phyloP scores from a whole-genome alignment of 2,888 invertebrate genomes.

The Pammene fasciana region DNA sequence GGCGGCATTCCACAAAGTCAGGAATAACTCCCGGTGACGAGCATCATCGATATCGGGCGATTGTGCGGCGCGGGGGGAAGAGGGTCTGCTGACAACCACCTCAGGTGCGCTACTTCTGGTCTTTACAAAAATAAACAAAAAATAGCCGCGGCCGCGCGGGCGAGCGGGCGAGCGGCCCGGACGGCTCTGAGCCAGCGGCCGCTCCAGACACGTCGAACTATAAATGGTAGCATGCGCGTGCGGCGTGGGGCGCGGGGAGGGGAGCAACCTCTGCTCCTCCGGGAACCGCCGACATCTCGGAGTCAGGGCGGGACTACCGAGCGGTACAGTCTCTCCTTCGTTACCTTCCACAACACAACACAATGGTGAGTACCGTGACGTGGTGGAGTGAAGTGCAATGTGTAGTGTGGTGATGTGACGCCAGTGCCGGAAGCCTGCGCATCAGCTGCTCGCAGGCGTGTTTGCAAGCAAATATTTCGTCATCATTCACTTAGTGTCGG shows the following conservation, averaged over 20 bases:
- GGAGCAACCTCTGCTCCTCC: slow-evolving; percentile 59
- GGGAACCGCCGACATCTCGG: slow-evolving; percentile 67
- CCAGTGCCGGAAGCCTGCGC: slow-evolving; percentile 48
- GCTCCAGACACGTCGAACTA: slow-evolving; percentile 72
- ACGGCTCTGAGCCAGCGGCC: slow-evolving; percentile 67
- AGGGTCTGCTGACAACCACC: slow-evolving; percentile 13
- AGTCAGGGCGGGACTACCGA: slow-evolving; percentile 82
- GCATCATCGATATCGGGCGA: slow-evolving; percentile 31
- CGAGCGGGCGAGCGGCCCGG: slow-evolving; percentile 56
- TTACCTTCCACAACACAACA: slow-evolving; percentile 76
- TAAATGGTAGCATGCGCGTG: slow-evolving; percentile 71
- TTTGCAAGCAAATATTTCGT: neutral
- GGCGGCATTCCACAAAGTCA: slow-evolving; percentile 30
- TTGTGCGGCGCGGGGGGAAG: slow-evolving; percentile 1
- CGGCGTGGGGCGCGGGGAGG: slow-evolving; percentile 48
- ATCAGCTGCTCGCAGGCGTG: slow-evolving; percentile 10
- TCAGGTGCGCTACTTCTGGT: slow-evolving; percentile 61
- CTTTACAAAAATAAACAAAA: slow-evolving; percentile 65
- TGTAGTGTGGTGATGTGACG: slow-evolving; percentile 55
- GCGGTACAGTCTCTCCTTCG: slow-evolving; percentile 80
- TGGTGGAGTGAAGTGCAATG: slow-evolving; percentile 52
- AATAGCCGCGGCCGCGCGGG: slow-evolving; percentile 57
- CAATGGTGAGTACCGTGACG: slow-evolving; percentile 73
- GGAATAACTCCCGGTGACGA: slow-evolving; percentile 35
- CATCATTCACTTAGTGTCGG: neutral